A percentile compares a stretch with the other conserved stretches of the same genome.
Conservation (phyloP, 2,888 invertebrate genomes). For the Epirrita christyi region DNA sequence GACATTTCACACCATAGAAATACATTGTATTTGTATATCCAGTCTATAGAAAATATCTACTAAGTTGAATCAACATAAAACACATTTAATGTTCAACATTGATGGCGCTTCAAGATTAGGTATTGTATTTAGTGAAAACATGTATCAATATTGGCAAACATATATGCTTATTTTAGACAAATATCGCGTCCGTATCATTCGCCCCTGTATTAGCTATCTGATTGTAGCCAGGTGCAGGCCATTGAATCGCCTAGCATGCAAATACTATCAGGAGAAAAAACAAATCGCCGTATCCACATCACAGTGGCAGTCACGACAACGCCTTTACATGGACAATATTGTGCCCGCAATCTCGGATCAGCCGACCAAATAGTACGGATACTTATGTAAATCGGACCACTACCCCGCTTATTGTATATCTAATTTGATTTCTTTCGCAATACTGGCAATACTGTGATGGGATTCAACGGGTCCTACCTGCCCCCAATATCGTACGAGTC, state of each 20-base stretch:
- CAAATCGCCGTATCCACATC: conserved; percentile 54
- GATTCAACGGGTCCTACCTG: conserved; percentile 78
- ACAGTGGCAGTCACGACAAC: conserved; percentile 52
- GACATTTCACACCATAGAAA: too few species aligned
- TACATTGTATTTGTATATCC: too few species aligned
- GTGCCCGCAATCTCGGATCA: conserved; percentile 81
- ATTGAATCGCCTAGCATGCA: conserved; percentile 39
- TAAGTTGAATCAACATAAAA: too few species aligned
- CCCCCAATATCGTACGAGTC: conserved; percentile 64
- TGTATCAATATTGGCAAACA: not conserved
- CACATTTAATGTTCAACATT: too few species aligned
- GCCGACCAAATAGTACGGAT: conserved; percentile 78
- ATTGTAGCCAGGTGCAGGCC: conserved; percentile 36
- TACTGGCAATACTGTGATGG: conserved; percentile 79
- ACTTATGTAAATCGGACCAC: conserved; percentile 82
- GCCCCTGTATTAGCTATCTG: conserved; percentile 21
- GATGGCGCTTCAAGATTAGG: too few species aligned
- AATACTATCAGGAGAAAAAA: conserved; percentile 46
- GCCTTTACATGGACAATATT: conserved; percentile 72
- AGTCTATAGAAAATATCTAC: too few species aligned
- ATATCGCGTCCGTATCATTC: conserved; percentile 21
- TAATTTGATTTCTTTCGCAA: conserved; percentile 84
- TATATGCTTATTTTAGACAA: conserved; percentile 15
- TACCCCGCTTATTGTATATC: conserved; percentile 82
- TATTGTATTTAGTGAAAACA: too few species aligned